Evolutionary conservation across 2,797 vertebrate species (phyloP), one percentile per base, ranked within the genome.

Genomic region (Nothura maculosa): DNA sequence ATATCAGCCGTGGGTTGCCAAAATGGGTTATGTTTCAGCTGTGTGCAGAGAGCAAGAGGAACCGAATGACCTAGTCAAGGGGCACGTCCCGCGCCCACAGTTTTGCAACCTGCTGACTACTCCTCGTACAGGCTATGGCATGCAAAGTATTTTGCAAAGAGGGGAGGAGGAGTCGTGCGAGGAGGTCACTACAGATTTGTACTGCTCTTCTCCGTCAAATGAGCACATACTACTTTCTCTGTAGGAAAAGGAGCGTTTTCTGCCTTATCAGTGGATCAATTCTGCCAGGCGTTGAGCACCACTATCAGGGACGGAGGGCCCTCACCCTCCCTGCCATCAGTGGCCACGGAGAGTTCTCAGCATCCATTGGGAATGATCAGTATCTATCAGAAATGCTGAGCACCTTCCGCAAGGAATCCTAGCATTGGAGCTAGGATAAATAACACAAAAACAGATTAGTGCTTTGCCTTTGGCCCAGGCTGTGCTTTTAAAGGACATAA

Each of bases 391-490:
- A 80, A 90, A 78, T 27, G 13, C 66, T 0, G 1, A 87, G 42
- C 24, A 57, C 63, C 73, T 87, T 92, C 69, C 55, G 48, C n/a
- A n/a, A n/a, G n/a, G n/a, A n/a, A n/a, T n/a, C n/a, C n/a, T n/a
- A n/a, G 69, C 7, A 13, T 18, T 45, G 54, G 9, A 73, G 58
- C 40, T 2, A 3, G 69, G 43, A 81, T 50, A 78, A 90, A 42
- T 0, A 10, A 27, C 52, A 72, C 54, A 36, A 30, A 64, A 83
- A 81, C 50, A 89, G 43, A 77, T 19, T 24, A 5, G 34, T 3
- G 24, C 43, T 94, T 94, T 91, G 85, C 89, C 55, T 89, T 90
- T 72, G 76, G 76, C 73, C 60, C 30, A 93, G 69, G 43, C n/a
- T 72, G 25, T 61, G 73, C 40, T 48, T 87, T 54, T 92, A 74